Conservation (phyloP, 2,113 vertebrate species). For the Falcunculus frontatus region DNA sequence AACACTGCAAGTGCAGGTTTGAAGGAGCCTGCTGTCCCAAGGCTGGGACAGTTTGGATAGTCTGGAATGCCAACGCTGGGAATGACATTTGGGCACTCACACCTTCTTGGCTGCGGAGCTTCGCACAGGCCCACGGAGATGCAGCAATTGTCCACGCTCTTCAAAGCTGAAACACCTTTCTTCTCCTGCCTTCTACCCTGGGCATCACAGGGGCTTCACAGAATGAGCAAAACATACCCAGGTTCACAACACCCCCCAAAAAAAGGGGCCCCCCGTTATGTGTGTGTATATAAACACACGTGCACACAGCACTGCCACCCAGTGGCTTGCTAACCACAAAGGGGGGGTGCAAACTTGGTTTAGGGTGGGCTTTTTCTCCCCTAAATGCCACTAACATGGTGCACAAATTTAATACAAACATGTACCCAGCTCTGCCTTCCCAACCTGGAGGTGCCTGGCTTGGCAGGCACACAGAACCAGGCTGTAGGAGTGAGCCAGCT, state of each 20-base stretch:
- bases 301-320: slow-evolving; percentile 54
- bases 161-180: background rate
- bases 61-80: fast-evolving
- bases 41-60: background rate
- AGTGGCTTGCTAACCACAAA: background rate
- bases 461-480: background rate
- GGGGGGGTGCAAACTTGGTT: background rate
- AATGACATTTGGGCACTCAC: background rate
- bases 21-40: too few relatives aligned
- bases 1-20: background rate
- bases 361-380: background rate
- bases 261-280: fast-evolving
- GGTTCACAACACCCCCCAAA: too few relatives aligned
- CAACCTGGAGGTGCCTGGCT: background rate
- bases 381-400: background rate
- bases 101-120: background rate
- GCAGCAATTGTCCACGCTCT: fast-evolving
- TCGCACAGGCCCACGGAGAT: fast-evolving
- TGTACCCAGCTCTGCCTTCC: background rate
- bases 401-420: background rate
- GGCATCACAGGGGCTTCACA: background rate
- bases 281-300: fast-evolving
- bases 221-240: background rate
- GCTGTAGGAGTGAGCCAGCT: background rate
- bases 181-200: background rate